Base-by-base conservation (phyloP, 2,888 invertebrate genomes). In the Leptopterna dolabrata region DNA sequence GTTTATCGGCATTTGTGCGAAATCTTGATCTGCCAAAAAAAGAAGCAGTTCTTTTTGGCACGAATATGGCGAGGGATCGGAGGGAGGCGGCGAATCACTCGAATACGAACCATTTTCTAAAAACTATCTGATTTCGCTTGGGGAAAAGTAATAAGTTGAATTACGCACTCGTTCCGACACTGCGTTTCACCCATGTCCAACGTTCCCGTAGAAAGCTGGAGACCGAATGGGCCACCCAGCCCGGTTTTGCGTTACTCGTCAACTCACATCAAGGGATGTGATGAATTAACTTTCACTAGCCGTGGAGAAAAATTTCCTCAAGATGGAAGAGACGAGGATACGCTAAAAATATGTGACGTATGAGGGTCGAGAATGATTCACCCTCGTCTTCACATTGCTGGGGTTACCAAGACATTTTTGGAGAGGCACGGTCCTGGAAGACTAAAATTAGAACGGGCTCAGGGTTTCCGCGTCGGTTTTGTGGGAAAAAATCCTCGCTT, bases 271-370 rank as follows among this genome's bases (percentile, higher is more conserved):
- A 30, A 81, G 81, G 51, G 51, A 73, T 43, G 24, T 47, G 85
- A 85, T 45, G 73, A 85, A 85, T 85, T 85, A 71, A 85, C 85
- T 85, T 85, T 85, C 85, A 85, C 85, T 76, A 45, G 29, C 85
- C 85, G 85, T 85, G 85, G 29, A 85, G 51, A 45, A 85, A 85
- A 73, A 81, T 29, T n/a, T 73, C n/a, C 29, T 85, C 47, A 85
- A 73, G 73, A 70, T 63, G 63, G 81, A 30, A 85, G 73, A 85
- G 85, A 85, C 85, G 85, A 30, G 63, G 85, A 85, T 85, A 73
- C 71, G 13, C 85, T 85, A 85, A 85, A 85, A 85, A 85, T 85
- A 85, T 85, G 43, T 73, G 76, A 41, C 85, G 71, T 47, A 85
- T 47, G 73, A 85, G 55, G 55, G 81, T 30, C 55, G 45, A 27